Percentiles rank a stretch among this genome's conserved stretches.
phyloP scores from a whole-genome alignment of 2,797 vertebrate genomes.

The Sternotherus odoratus region DNA sequence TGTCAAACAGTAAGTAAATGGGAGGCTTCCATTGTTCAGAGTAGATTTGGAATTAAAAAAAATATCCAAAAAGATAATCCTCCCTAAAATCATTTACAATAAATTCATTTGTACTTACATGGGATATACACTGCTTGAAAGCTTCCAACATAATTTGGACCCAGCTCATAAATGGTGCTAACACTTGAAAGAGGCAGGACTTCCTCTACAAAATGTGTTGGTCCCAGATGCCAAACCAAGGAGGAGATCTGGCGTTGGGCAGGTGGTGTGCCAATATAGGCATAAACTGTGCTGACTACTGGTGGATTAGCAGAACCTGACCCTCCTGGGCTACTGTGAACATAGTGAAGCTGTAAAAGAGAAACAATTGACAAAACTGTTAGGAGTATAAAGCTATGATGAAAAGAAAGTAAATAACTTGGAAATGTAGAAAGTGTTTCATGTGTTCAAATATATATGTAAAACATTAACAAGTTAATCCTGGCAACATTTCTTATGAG shows the following conservation, averaged over 20 bases:
- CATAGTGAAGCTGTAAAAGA: slow-evolving; percentile 91
- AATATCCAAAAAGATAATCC: not conserved
- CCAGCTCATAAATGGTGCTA: slow-evolving; percentile 92
- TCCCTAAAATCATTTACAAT: not conserved
- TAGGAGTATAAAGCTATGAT: accelerated
- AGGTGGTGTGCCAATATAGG: slow-evolving; percentile 92
- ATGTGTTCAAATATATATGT: accelerated
- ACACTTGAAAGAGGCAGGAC: slow-evolving; percentile 91
- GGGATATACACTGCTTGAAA: slow-evolving; percentile 95
- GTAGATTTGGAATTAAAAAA: not conserved
- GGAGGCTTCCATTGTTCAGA: not conserved
- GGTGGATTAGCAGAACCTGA: slow-evolving; percentile 94
- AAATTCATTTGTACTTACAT: slow-evolving; percentile 83
- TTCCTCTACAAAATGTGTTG: slow-evolving; percentile 96
- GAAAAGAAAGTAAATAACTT: not conserved
- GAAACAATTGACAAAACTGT: not conserved
- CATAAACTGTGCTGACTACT: slow-evolving; percentile 93
- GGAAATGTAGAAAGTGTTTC: accelerated
- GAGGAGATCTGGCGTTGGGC: slow-evolving; percentile 94
- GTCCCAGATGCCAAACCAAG: slow-evolving; percentile 95
- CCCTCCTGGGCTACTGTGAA: slow-evolving; percentile 93
- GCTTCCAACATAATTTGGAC: slow-evolving; percentile 94
- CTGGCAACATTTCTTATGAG: not conserved
- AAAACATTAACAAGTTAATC: accelerated
- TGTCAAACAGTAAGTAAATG: not conserved